phyloP scores from a whole-genome alignment of 2,888 invertebrate species.

The Tetanocera ferruginea region DNA sequence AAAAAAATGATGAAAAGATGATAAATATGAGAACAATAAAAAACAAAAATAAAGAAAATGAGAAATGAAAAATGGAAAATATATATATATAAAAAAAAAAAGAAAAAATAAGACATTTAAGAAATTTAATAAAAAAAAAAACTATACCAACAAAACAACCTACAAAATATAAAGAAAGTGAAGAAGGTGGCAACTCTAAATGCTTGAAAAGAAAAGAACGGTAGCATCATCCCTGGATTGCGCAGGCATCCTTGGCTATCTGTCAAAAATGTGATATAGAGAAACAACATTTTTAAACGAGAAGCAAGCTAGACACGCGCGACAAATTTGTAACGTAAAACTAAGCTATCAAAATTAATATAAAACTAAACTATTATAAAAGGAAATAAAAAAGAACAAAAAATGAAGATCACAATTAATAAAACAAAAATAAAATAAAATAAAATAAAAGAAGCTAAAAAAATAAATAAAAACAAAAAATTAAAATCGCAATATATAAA shows the following conservation, averaged over 20 bases:
- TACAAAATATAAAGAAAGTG: neutral
- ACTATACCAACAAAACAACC: neutral
- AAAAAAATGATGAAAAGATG: neutral
- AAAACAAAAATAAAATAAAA: neutral
- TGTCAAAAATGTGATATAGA: too few relatives aligned
- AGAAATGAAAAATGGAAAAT: neutral
- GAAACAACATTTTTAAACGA: too few relatives aligned
- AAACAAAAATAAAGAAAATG: constrained; percentile 3
- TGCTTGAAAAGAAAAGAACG: neutral
- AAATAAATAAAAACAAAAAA: constrained; percentile 11
- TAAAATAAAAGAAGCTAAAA: neutral
- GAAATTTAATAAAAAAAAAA: neutral
- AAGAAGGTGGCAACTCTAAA: neutral
- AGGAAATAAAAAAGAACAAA: neutral
- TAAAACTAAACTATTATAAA: neutral
- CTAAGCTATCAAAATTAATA: neutral
- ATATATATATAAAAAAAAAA: neutral
- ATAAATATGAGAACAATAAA: neutral
- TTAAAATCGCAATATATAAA: neutral
- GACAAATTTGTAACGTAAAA: neutral
- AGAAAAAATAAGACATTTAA: neutral
- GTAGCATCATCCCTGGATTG: neutral
- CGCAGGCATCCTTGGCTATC: too few relatives aligned
- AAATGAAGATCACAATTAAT: neutral
- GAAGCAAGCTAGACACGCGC: too few relatives aligned